These are phyloP conservation scores for Heliconius congener DNA, from an alignment of 1,140 invertebrate species.

Conservation along the genomic window DNA sequence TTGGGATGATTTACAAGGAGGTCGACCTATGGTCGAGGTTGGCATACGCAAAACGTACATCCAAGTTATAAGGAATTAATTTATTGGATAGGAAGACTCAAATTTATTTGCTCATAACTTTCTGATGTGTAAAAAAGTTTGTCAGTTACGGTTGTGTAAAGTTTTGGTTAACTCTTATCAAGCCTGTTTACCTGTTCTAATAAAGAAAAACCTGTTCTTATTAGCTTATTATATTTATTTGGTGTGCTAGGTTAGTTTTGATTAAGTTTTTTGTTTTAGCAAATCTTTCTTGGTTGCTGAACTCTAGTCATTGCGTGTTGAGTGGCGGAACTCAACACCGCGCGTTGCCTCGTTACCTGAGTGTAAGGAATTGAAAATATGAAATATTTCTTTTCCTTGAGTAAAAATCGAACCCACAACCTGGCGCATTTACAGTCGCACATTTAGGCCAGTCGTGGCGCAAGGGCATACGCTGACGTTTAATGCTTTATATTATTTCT, in stretches of 20 bases:
- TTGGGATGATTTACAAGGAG: conserved; percentile 36
- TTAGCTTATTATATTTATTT: conserved; percentile 21
- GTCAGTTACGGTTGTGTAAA: conserved; percentile 21
- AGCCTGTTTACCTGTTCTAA: conserved; percentile 4
- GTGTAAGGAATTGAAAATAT: too few species aligned
- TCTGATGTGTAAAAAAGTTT: conserved; percentile 8
- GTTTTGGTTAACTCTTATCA: conserved; percentile 31
- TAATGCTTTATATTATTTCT: too few species aligned
- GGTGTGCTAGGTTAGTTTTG: neutral
- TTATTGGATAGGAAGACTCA: conserved; percentile 3
- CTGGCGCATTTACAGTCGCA: too few species aligned
- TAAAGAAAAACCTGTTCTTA: neutral
- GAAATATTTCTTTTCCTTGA: too few species aligned
- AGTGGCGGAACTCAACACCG: too few species aligned
- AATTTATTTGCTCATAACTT: conserved; percentile 18
- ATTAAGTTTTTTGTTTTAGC: neutral
- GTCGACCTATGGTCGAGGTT: conserved; percentile 19
- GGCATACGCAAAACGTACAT: conserved; percentile 11
- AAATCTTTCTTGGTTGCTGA: too few species aligned
- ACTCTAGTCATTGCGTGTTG: too few species aligned
- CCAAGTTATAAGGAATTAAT: conserved; percentile 13
- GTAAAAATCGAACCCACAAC: too few species aligned
- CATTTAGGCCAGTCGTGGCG: too few species aligned
- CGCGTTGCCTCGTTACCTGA: too few species aligned
- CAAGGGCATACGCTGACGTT: too few species aligned